Evolutionary conservation across 2,113 vertebrate species (phyloP).

Genomic region (Lichenostomus cassidix): DNA sequence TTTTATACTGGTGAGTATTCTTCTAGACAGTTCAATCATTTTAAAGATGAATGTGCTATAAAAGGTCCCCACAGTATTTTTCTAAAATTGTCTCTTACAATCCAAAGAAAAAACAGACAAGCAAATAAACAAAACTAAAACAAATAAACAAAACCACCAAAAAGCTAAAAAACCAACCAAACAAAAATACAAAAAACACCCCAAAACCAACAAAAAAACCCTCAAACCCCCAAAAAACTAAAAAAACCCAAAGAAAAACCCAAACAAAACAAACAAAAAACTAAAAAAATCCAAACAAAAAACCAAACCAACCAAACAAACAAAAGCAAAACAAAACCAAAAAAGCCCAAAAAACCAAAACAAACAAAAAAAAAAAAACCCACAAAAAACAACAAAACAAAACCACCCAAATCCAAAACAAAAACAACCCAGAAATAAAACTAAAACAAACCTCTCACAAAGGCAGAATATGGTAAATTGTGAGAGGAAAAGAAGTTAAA

Average conservation of each 20-base stretch:
- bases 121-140: background rate
- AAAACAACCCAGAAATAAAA: background rate
- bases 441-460: background rate
- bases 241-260: background rate
- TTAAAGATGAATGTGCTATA: background rate
- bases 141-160: background rate
- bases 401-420: background rate
- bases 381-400: background rate
- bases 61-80: background rate
- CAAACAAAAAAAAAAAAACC: background rate
- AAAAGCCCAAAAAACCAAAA: too few relatives aligned
- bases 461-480: background rate
- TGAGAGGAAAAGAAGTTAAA: background rate
- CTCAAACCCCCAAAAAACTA: background rate
- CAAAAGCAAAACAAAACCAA: accelerated
- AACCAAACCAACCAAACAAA: background rate
- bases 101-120: background rate
- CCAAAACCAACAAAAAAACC: too few relatives aligned
- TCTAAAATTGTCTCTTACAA: background rate
- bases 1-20: background rate
- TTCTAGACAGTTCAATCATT: background rate
- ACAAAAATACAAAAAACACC: accelerated
- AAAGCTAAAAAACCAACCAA: too few relatives aligned
- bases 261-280: background rate
- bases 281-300: background rate